Evolutionary conservation across 1,140 invertebrate species (phyloP).

Genomic region (Drosophila navojoa): DNA sequence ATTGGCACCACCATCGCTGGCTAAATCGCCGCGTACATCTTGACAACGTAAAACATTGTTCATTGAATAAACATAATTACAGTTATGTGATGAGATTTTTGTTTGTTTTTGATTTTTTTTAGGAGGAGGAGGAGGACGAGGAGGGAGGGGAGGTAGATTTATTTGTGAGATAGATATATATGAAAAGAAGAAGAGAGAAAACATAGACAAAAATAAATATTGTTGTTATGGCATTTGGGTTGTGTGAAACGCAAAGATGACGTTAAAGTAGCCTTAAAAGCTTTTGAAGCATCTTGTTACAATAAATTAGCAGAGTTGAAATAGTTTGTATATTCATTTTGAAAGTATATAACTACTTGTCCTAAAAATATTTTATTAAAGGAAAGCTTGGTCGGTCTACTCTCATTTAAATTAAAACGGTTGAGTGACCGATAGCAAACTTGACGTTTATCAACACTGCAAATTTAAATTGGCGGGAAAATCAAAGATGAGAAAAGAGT

Average conservation of each 20-base stretch:
- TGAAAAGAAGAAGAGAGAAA: constrained; percentile 47
- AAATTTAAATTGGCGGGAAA: no score
- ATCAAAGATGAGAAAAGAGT: no score
- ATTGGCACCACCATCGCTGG: constrained; percentile 43
- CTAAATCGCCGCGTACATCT: constrained; percentile 63
- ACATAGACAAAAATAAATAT: constrained; percentile 29
- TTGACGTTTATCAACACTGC: no score
- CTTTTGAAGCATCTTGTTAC: constrained; percentile 6
- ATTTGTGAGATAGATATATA: constrained; percentile 15
- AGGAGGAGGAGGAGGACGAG: no score
- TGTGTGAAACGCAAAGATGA: constrained; percentile 1
- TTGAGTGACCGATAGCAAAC: not conserved
- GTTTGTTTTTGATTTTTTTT: not conserved
- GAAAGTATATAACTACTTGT: no score
- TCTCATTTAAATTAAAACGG: not conserved
- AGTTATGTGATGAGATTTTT: constrained; percentile 12
- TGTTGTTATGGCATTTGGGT: not conserved
- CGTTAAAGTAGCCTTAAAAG: constrained; percentile 10
- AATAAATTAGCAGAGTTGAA: not conserved
- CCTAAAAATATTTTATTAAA: not conserved
- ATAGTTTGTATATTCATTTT: no score
- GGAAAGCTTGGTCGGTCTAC: no score
- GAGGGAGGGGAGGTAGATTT: not conserved
- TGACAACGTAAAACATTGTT: constrained; percentile 31
- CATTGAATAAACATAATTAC: constrained; percentile 23